Percentiles rank a stretch among this genome's conserved stretches.
Conservation (phyloP, 2,797 vertebrate species). For the Gila robusta region DNA sequence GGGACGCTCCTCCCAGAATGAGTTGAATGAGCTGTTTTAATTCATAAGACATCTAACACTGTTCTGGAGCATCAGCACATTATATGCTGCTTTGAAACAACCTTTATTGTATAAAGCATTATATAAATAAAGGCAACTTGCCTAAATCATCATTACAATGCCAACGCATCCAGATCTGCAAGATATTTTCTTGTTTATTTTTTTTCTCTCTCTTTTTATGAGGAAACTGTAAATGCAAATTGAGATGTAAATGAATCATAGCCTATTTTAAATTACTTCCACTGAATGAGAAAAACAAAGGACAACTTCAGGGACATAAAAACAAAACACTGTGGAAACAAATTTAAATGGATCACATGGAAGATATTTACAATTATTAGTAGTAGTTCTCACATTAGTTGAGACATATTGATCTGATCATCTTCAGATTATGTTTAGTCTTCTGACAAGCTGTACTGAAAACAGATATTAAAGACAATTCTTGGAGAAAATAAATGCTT, state of each 20-base stretch:
- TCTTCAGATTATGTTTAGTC: too few species aligned
- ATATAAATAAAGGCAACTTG: background rate
- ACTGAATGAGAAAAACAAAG: background rate
- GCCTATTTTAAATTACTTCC: background rate
- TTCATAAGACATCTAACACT: background rate
- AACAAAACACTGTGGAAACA: background rate
- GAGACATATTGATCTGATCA: background rate
- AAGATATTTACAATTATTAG: background rate
- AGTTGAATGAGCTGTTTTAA: background rate
- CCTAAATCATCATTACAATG: background rate
- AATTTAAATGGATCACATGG: background rate
- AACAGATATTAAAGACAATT: background rate
- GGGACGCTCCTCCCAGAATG: background rate
- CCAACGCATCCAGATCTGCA: background rate
- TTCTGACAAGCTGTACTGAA: background rate
- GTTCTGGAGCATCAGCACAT: background rate
- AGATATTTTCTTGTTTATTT: background rate
- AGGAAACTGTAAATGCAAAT: conserved; percentile 33
- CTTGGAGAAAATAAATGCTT: background rate
- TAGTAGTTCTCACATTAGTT: background rate
- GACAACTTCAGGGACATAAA: background rate
- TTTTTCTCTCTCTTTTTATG: background rate
- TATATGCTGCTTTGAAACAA: background rate
- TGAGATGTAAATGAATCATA: conserved; percentile 10
- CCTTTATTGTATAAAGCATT: background rate